Conservation (phyloP, 2,113 vertebrate species). For the Coptodon bakossiorum region DNA sequence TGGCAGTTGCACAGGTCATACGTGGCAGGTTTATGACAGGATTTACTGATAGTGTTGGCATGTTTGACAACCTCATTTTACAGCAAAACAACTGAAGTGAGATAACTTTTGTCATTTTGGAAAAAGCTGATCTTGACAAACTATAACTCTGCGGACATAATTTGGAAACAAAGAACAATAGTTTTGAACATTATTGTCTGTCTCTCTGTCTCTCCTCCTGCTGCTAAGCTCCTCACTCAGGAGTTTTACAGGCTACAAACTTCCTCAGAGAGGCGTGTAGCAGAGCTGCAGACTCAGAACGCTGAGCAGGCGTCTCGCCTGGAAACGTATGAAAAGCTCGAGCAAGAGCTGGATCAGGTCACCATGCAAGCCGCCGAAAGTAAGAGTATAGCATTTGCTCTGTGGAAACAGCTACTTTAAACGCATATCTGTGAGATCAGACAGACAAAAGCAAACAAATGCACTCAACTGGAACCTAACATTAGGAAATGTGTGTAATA, state of each 20-base stretch:
- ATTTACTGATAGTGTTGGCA: neutral
- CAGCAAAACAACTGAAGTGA: neutral
- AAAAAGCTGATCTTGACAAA: neutral
- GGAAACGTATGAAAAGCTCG: slow-evolving; percentile 87
- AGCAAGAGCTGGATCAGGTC: slow-evolving; percentile 92
- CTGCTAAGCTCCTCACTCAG: slow-evolving; percentile 83
- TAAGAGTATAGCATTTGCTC: slow-evolving; percentile 39
- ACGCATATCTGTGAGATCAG: neutral
- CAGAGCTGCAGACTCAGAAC: slow-evolving; percentile 86
- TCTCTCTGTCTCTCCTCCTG: neutral
- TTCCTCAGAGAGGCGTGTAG: slow-evolving; percentile 84
- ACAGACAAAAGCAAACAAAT: neutral
- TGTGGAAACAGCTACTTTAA: neutral
- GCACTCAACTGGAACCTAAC: neutral
- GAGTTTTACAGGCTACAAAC: slow-evolving; percentile 94
- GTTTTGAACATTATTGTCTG: neutral
- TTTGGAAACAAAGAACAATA: neutral
- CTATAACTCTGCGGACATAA: neutral
- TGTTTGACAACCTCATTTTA: neutral
- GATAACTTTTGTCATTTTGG: neutral
- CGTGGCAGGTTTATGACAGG: neutral
- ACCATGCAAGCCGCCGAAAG: slow-evolving; percentile 95
- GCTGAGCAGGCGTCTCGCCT: slow-evolving; percentile 83
- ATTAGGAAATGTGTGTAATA: neutral
- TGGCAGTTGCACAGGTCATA: neutral